Evolutionary conservation across 2,888 invertebrate genomes (phyloP), one percentile per base, ranked within the genome.

Genomic region (Pyrocoelia pectoralis): DNA sequence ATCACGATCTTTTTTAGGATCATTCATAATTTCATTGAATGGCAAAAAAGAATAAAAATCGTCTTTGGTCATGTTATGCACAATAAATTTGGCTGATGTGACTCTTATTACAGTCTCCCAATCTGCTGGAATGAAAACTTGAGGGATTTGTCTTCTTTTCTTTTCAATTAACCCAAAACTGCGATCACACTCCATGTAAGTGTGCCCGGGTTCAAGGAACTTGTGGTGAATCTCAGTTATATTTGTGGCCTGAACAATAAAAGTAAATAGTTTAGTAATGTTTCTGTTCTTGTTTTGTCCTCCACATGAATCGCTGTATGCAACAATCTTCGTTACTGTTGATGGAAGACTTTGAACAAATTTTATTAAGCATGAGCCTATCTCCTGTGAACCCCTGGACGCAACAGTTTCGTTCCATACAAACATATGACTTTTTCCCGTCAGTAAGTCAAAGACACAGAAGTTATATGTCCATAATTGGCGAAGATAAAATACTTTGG

Each of bases 221-320:
- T 15, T 48, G 10, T 48, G 48, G 18, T 48, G 19, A 3, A 19
- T 19, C 18, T 48, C 48, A 8, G 2, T 1, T 9, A 48, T 17
- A 6, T 19, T 15, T 1, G 48, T 48, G 4, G 17, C 18, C 18
- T 48, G 4, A 2, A 17, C 18, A 1, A 48, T 1, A n/a, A 48
- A 38, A 9, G 12, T n/a, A 12, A 38, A 38, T 12, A 38, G 10
- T 38, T 71, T 71, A 46, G 56, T 40, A 51, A 66, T 69, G 54
- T 70, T 69, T 58, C 68, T 68, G 54, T 65, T 69, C 41, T 67
- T 68, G 62, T n/a, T n/a, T n/a, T n/a, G n/a, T n/a, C n/a, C n/a
- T n/a, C n/a, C n/a, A n/a, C n/a, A n/a, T n/a, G n/a, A 63, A 52
- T 70, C 65, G 56, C 61, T 65, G 52, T 65, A 70, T 24, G 54